Evolutionary conservation across 2,888 invertebrate genomes (phyloP).

Genomic region (Drosophila lacicola): DNA sequence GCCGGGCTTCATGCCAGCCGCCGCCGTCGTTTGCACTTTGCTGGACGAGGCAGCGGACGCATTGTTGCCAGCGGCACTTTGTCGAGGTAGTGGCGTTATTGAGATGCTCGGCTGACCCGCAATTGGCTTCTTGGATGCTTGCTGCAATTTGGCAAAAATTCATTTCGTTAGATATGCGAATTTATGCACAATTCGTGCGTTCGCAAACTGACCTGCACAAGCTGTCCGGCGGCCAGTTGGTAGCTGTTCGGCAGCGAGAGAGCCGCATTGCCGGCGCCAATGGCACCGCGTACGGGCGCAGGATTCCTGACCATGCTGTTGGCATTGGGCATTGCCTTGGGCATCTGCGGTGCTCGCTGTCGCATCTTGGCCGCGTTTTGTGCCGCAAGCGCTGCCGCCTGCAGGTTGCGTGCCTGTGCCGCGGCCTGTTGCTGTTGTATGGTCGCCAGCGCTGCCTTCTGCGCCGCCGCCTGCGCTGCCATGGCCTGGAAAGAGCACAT

Average conservation of each 20-base stretch:
- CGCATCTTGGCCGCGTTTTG: constrained; percentile 83
- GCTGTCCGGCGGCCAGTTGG: constrained; percentile 83
- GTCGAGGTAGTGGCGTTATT: constrained; percentile 94
- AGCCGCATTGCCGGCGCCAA: constrained; percentile 78
- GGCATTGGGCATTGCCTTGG: constrained; percentile 72
- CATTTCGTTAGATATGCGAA: constrained; percentile 7
- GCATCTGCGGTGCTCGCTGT: constrained; percentile 80
- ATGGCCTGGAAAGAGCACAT: constrained; percentile 77
- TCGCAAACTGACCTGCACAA: constrained; percentile 78
- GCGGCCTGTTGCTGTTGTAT: constrained; percentile 84
- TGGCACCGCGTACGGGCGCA: constrained; percentile 79
- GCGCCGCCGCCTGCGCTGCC: constrained; percentile 85
- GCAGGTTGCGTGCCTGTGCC: constrained; percentile 82
- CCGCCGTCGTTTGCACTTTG: constrained; percentile 75
- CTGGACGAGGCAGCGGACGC: constrained; percentile 84
- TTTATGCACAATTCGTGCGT: too few species aligned
- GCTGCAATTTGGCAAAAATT: constrained; percentile 28
- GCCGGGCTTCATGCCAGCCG: constrained; percentile 86
- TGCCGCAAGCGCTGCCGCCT: constrained; percentile 83
- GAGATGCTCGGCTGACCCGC: constrained; percentile 93
- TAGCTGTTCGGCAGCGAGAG: constrained; percentile 84
- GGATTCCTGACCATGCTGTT: constrained; percentile 73
- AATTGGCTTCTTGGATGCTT: constrained; percentile 80
- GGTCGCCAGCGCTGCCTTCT: constrained; percentile 84
- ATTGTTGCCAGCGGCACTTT: constrained; percentile 87